Base-by-base conservation (phyloP, 1,140 invertebrate species). In the Achroia grisella region DNA sequence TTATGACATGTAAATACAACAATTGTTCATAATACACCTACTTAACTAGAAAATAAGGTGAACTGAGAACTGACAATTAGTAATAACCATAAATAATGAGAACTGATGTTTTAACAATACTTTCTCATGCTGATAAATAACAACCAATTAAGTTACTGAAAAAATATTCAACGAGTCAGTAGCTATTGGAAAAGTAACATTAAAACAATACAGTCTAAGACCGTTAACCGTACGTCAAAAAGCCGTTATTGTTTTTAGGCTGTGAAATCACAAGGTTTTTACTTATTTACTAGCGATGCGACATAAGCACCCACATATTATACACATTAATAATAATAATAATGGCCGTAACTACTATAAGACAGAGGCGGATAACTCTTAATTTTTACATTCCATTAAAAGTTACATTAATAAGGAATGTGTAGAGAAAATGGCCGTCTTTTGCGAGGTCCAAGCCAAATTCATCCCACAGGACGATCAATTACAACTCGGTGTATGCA, bases 181-280 rank as follows among this genome's bases (percentile, higher is more conserved):
- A 37, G 17, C 35, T n/a, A 23, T 31, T 31, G 17, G 6, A 23
- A 3, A 23, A 3, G 6, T 11, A 13, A 40, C 32, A 30, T 35
- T 39, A 49, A 39, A 43, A 48, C n/a, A 53, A 43, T 35, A 52
- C 48, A 52, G 51, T 62, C 48, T 47, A 28, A 61, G 51, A 59
- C 56, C 31, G 37, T 42, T 42, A 46, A 39, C 10, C 28, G 32
- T 44, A 55, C 17, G 14, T 46, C 32, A 48, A n/a, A n/a, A n/a
- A n/a, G 31, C 10, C 48, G 49, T 57, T 52, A 46, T 48, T 49
- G 55, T 49, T 28, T 9, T 30, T n/a, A 29, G 52, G 42, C 39
- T 39, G 46, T 45, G 36, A 45, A 10, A 43, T 43, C 41, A 39
- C 46, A 48, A 14, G 32, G 17, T 23, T 23, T 23, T 11, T 5